A percentile compares a stretch with the other conserved stretches of the same genome.
Conservation (phyloP, 2,888 invertebrate species). For the Luffia ferchaultella region DNA sequence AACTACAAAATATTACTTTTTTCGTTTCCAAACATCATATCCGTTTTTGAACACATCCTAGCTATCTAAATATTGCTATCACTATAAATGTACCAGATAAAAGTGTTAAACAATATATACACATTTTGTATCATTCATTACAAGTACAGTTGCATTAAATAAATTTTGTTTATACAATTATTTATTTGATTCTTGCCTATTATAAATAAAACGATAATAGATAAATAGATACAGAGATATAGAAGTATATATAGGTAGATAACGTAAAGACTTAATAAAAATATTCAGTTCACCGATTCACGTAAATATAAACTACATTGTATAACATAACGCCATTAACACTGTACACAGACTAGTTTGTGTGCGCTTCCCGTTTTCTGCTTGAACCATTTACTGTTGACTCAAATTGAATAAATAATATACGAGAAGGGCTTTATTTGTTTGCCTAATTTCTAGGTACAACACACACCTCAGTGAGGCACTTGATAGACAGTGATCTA, state of each 20-base stretch:
- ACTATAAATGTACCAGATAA: slow-evolving; percentile 42
- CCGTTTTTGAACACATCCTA: slow-evolving; percentile 50
- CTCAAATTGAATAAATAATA: background rate
- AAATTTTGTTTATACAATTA: background rate
- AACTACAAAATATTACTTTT: background rate
- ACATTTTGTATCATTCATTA: slow-evolving; percentile 14
- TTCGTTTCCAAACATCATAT: slow-evolving; percentile 16
- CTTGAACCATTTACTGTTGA: background rate
- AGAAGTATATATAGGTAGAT: too few relatives aligned
- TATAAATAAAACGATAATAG: background rate
- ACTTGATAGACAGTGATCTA: slow-evolving; percentile 31
- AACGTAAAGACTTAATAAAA: slow-evolving; percentile 49
- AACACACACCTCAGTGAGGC: slow-evolving; percentile 49
- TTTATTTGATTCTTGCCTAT: background rate
- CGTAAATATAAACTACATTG: slow-evolving; percentile 21
- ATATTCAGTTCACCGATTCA: slow-evolving; percentile 39
- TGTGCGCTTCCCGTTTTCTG: slow-evolving; percentile 20
- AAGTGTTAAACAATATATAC: slow-evolving; percentile 39
- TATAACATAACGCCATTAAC: slow-evolving; percentile 29
- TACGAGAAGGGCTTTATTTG: slow-evolving; percentile 41
- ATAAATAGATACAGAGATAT: background rate
- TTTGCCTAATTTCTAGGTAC: slow-evolving; percentile 42
- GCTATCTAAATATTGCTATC: slow-evolving; percentile 52
- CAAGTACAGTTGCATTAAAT: background rate
- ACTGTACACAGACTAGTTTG: slow-evolving; percentile 24